Evolutionary conservation across 2,888 invertebrate species (phyloP), one percentile per base, ranked within the genome.

Genomic region (Lasioglossum leucozonium): DNA sequence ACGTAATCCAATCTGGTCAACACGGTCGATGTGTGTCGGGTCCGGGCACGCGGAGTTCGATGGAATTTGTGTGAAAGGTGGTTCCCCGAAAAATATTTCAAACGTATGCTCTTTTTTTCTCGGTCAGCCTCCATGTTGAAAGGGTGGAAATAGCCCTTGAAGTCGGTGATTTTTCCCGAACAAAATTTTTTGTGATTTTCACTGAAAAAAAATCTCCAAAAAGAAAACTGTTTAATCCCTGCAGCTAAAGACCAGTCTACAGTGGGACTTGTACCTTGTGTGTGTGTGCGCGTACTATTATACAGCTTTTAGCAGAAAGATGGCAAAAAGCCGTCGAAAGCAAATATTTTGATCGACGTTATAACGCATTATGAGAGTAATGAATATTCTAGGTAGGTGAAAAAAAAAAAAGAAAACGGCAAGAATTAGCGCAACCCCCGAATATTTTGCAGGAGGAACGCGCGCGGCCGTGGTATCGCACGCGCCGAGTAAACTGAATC

Each of bases 401-500:
- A 22, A 22, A 47, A n/a, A n/a, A n/a, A n/a, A n/a, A n/a, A n/a
- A n/a, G n/a, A n/a, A n/a, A 55, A n/a, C 55, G 55, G n/a, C 11
- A n/a, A 8, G n/a, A 11, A 55, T 55, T 55, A 55, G 4, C 11
- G n/a, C n/a, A n/a, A 55, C 1, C 55, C 55, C 4, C 22, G 34
- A 11, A 11, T n/a, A 62, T 75, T 72, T 74, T 75, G 40, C 71
- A 71, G 34, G 74, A 72, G 75, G 44, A 80, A 80, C 80, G 72
- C 10, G 55, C 11, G n/a, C 55, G 79, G 62, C 71, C 40, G 62
- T 73, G 75, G 80, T 75, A 75, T 73, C 72, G 74, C 82, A 62
- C 72, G 75, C 80, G 75, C 72, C 26, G 75, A 11, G 74, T 62
- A 80, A 80, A 82, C 74, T 82, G 82, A 80, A 82, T 82, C 80